phyloP scores from a whole-genome alignment of 2,113 vertebrate genomes.

The Nibea albiflora region DNA sequence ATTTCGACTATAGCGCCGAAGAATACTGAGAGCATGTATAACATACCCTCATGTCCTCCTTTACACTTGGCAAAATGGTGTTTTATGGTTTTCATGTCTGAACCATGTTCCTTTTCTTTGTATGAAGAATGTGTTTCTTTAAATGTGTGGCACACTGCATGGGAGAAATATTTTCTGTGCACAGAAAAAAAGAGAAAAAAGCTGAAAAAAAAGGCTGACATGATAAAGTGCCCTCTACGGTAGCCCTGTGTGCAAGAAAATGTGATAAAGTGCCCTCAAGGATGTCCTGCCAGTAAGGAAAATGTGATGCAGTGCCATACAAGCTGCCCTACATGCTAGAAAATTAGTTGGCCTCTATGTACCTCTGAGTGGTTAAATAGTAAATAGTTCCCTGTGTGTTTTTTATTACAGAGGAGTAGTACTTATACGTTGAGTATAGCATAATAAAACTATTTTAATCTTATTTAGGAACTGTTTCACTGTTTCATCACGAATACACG shows the following conservation, averaged over 20 bases:
- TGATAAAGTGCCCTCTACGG: no score
- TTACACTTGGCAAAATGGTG: not conserved
- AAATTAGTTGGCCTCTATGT: no score
- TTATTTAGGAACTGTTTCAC: no score
- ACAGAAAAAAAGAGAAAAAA: not conserved
- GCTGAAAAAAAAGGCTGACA: no score
- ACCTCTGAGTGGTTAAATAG: not conserved
- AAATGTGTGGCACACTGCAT: slow-evolving; percentile 6
- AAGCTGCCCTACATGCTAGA: no score
- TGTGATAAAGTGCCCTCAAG: no score
- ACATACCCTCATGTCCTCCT: not conserved
- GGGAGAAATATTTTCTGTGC: slow-evolving; percentile 9
- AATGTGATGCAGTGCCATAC: no score
- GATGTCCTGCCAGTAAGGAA: no score
- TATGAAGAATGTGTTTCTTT: not conserved
- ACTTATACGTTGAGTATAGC: not conserved
- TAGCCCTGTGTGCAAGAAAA: no score
- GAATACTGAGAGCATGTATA: slow-evolving; percentile 1
- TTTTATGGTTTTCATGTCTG: not conserved
- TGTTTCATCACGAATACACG: no score
- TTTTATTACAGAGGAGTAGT: not conserved
- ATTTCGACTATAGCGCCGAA: not conserved
- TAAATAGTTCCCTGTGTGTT: not conserved
- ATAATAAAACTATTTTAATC: no score
- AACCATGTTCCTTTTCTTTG: not conserved